Evolutionary conservation across 2,113 vertebrate species (phyloP), one percentile per base, ranked within the genome.

Genomic region (Phalacrocorax aristotelis): DNA sequence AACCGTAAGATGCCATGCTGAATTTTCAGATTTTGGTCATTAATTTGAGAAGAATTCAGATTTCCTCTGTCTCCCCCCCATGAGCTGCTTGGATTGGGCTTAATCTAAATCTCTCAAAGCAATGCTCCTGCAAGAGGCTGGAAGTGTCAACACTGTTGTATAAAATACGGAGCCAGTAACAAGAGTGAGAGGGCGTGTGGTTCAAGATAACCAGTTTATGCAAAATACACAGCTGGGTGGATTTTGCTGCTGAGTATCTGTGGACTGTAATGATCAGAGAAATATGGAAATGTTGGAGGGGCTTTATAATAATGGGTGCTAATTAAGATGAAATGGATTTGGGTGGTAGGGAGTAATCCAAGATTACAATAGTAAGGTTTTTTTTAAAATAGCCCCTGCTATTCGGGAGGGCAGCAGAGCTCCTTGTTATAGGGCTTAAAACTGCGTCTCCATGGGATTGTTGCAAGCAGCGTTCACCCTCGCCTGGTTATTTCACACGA

Each of bases 171-270:
- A 65, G 18, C 64, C 9, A 22, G 77, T 86, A 90, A 89, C 30
- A 57, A 57, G 84, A 92, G 66, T 14, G 84, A 83, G 91, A 36
- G 87, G 42, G 46, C 71, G 23, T 71, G 84, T 80, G 76, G 89
- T 83, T 95, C 75, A 70, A 95, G 87, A 94, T 94, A 95, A 96
- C 89, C 75, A 89, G 68, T 96, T 96, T 92, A 90, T 93, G 96
- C 90, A 88, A 86, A 95, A 88, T 52, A 36, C 71, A 29, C 75
- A 91, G 88, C 92, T 89, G 80, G 87, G 55, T 93, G 68, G 89
- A 83, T 86, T 95, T 96, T 95, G 51, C 75, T 85, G 0, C 38
- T 23, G 81, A 30, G 49, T 38, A 8, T 90, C 69, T 62, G 32
- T 65, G 36, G 54, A 29, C 44, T 49, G 29, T 40, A 68, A 51